Percentiles rank a stretch among this genome's conserved stretches.
Conservation (phyloP, 92 coral and sea anemone genomes). For the Galaxea fascicularis region DNA sequence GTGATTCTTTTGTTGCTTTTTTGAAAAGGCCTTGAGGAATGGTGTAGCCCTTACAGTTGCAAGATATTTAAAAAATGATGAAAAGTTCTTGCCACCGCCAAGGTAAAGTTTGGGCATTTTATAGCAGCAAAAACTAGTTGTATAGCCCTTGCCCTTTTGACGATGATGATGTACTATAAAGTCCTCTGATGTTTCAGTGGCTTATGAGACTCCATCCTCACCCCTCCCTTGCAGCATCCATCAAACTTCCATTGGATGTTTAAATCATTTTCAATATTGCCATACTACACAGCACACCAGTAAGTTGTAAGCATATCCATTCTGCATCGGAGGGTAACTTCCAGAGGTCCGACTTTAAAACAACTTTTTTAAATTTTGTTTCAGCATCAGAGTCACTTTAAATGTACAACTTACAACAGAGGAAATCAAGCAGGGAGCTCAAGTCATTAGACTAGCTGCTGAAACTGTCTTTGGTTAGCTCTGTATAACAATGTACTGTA, state of each 20-base stretch:
- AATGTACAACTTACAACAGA: slow-evolving; percentile 79
- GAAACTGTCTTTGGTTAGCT: slow-evolving; percentile 54
- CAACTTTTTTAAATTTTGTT: neutral
- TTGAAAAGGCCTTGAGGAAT: slow-evolving; percentile 81
- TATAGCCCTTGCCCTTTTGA: neutral
- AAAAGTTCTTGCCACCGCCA: slow-evolving; percentile 87
- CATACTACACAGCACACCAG: too few relatives aligned
- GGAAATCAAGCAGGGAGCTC: slow-evolving; percentile 78
- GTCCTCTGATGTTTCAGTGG: too few relatives aligned
- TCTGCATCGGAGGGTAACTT: neutral
- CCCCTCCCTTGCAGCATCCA: too few relatives aligned
- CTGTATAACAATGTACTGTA: neutral
- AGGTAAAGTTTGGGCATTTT: slow-evolving; percentile 62
- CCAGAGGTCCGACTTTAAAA: neutral
- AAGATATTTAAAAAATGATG: slow-evolving; percentile 88
- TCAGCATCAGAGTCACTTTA: slow-evolving; percentile 86
- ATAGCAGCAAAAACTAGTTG: neutral
- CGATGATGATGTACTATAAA: too few relatives aligned
- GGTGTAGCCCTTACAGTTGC: slow-evolving; percentile 93
- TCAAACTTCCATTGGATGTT: too few relatives aligned
- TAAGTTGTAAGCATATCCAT: too few relatives aligned
- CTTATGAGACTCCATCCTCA: too few relatives aligned
- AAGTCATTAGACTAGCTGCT: slow-evolving; percentile 85
- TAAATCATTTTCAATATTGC: too few relatives aligned
- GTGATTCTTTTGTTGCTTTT: neutral